phyloP scores from a whole-genome alignment of 2,113 vertebrate genomes.

The Oenanthe oenanthe region DNA sequence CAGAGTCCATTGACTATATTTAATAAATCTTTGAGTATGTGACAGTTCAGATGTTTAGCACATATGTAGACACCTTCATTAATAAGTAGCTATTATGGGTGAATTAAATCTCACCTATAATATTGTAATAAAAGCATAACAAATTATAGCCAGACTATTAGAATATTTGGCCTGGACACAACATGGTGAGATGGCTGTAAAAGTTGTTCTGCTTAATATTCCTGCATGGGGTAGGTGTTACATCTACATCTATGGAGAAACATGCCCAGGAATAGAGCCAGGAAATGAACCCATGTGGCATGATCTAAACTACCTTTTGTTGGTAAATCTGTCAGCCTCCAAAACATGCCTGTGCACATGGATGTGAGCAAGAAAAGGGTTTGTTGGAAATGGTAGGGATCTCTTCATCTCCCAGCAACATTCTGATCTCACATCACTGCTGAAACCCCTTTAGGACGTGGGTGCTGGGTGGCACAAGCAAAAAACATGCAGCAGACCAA shows the following conservation, averaged over 20 bases:
- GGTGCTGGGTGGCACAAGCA: not conserved
- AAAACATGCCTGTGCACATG: not conserved
- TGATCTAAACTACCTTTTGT: not conserved
- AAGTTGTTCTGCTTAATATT: not conserved
- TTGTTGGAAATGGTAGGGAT: not conserved
- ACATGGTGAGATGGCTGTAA: not conserved
- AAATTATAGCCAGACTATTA: not conserved
- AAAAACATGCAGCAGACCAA: not conserved
- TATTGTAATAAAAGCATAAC: not conserved
- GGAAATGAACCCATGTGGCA: not conserved
- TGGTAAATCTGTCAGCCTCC: not conserved
- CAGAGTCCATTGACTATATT: not conserved
- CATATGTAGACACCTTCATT: not conserved
- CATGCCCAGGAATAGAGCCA: not conserved
- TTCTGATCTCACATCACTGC: not conserved
- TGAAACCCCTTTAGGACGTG: not conserved
- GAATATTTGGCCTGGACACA: not conserved
- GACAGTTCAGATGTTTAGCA: not conserved
- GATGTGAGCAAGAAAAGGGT: not conserved
- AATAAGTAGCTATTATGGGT: not conserved
- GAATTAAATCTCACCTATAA: not conserved
- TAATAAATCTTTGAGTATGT: not conserved
- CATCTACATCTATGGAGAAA: not conserved
- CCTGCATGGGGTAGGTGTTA: not conserved
- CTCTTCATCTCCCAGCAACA: not conserved